Base-by-base conservation (phyloP, 1,140 invertebrate species). In the Drosophila tani region DNA sequence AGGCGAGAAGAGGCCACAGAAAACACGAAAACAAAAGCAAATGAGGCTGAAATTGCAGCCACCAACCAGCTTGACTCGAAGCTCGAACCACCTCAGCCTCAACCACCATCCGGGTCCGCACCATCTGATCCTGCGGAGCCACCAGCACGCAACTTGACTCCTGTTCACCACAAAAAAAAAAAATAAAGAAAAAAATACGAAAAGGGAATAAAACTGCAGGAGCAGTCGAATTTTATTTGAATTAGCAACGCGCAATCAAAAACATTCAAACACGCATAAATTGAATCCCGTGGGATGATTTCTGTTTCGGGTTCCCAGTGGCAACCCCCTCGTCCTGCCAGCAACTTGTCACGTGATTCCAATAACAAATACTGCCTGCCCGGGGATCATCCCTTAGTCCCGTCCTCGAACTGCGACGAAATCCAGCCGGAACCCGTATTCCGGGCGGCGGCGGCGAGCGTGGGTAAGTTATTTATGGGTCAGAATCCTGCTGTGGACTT, bases 191-290 rank as follows among this genome's bases (percentile, higher is more conserved):
- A 62, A 38, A 35, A 19, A 38, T 14, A 0, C 7, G 5, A 46
- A 50, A 2, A 3, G 46, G 9, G 15, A 24, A 57, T 32, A 43
- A 49, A 66, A 27, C 57, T 56, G 75, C 55, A 79, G 83, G 50
- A 65, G 64, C 50, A 74, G 76, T 77, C 64, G 85, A 70, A 70
- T 88, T 88, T 78, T 88, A 88, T 88, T 88, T 90, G 86, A 90
- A 90, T 90, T 90, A 91, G 85, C 85, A 85, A 79, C 68, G 85
- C 75, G 64, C 85, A 90, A 90, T 90, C 85, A 90, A 90, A 90
- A 90, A 90, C 85, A 90, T 90, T 90, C 85, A 90, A 90, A 90
- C 85, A 90, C 86, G 86, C 85, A 90, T 90, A 90, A 90, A 90
- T 90, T 90, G 85, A 90, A 90, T 90, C 85, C 85, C 85, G 85